Evolutionary conservation across 2,797 vertebrate species (phyloP).

Genomic region (Hipposideros larvatus): DNA sequence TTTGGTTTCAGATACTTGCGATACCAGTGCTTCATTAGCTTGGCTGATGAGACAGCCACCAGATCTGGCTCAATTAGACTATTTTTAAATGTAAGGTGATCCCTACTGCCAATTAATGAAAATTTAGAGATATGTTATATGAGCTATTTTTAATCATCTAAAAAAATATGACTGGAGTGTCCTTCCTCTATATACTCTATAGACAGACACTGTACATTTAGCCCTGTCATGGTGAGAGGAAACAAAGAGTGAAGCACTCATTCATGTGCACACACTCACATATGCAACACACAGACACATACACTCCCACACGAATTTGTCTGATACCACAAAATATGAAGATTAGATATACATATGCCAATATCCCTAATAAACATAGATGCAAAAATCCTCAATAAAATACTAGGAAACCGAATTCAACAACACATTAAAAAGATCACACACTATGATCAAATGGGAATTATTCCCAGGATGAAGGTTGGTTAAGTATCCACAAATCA

Average conservation of each 20-base stretch:
- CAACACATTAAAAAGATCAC: background rate
- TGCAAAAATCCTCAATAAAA: background rate
- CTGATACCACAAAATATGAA: background rate
- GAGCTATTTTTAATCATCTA: background rate
- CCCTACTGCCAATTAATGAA: background rate
- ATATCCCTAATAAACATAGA: background rate
- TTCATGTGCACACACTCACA: background rate
- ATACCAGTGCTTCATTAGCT: background rate
- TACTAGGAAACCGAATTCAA: background rate
- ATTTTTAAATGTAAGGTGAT: slow-evolving; percentile 24
- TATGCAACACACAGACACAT: background rate
- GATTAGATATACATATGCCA: background rate
- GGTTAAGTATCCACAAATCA: background rate
- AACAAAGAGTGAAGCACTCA: background rate
- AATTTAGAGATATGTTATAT: slow-evolving; percentile 4
- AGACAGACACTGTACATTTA: background rate
- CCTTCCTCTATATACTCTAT: background rate
- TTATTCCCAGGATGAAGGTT: background rate
- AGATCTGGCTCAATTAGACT: background rate
- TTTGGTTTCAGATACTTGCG: slow-evolving; percentile 47
- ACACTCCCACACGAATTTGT: background rate
- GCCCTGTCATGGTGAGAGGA: background rate
- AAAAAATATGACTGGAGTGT: background rate
- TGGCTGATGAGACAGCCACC: slow-evolving; percentile 33
- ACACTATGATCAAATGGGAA: background rate